A percentile compares a stretch with the other conserved stretches of the same genome.
phyloP scores from a whole-genome alignment of 2,797 vertebrate genomes.

The Clamator glandarius region DNA sequence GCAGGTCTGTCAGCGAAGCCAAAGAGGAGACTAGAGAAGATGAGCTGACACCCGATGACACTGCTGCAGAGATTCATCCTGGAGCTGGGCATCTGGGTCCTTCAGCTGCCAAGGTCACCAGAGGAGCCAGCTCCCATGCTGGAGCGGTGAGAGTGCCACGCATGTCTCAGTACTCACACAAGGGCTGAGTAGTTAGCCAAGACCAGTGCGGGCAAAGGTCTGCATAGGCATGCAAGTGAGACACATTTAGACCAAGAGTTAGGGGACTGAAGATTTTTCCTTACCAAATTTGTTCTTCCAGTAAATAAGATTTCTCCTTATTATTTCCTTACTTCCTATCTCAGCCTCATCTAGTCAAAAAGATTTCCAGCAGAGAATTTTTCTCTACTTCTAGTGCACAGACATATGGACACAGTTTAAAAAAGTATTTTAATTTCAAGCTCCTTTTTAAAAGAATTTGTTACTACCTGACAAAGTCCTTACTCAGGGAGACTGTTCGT shows the following conservation, averaged over 20 bases:
- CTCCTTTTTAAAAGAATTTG: constrained; percentile 8
- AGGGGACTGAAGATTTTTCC: not conserved
- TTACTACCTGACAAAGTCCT: not conserved
- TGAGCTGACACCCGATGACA: constrained; percentile 56
- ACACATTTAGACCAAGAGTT: not conserved
- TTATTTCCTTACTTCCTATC: not conserved
- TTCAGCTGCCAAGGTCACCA: constrained; percentile 58
- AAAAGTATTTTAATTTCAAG: constrained; percentile 14
- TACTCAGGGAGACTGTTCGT: constrained; percentile 30
- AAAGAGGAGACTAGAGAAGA: constrained; percentile 11
- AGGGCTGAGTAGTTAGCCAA: not conserved
- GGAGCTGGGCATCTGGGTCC: constrained; percentile 70
- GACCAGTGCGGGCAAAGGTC: not conserved
- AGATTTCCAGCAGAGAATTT: not conserved
- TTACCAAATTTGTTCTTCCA: not conserved
- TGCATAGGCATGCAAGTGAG: not conserved
- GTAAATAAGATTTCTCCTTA: not conserved
- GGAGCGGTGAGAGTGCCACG: not conserved
- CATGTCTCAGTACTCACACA: not conserved
- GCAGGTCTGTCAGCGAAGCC: constrained; percentile 60
- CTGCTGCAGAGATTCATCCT: constrained; percentile 57
- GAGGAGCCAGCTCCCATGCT: constrained; percentile 43
- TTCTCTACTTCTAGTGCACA: not conserved
- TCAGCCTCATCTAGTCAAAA: not conserved
- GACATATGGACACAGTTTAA: not conserved